Base-by-base conservation (phyloP, 2,888 invertebrate species). In the Xanthia togata region DNA sequence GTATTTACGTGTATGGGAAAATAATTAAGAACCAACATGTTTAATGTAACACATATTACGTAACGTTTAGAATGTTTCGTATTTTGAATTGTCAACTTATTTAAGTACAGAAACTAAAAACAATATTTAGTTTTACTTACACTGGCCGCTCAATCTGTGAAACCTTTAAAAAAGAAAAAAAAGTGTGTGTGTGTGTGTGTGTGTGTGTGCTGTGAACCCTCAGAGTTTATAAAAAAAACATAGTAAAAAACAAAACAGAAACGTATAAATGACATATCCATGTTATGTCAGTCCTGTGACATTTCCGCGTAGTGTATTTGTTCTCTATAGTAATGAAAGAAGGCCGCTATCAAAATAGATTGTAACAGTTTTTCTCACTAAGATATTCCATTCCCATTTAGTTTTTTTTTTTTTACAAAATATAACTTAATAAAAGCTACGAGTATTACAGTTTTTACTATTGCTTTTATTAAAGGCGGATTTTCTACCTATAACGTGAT, bases 301-400 rank as follows among this genome's bases (percentile, higher is more conserved):
- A 90, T 85, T 90, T 88, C 78, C 82, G 78, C 86, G 84, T 79
- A 87, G 81, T 91, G 90, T 90, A 91, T 91, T 91, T 88, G 87
- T 89, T 89, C 76, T 76, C 78, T 77, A 76, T 81, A 87, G 87
- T 91, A 92, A 92, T 90, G 89, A 91, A 89, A 81, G 87, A 86
- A 88, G 55, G 87, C 76, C 81, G 83, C 88, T 85, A 90, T 88
- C 86, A 87, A 90, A 92, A 92, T 90, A 89, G 88, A 91, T 92
- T 89, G 85, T 87, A 70, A 87, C 78, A 83, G 79, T 88, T 84
- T 86, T 87, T 84, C 74, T 75, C 76, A 75, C 67, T 75, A 64
- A 78, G 75, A 73, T 69, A 73, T 79, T 84, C 38, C 78, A 78
- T 75, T 80, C 75, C 26, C 72, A 78, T 73, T 68, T 70, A 74